A percentile compares a stretch with the other conserved stretches of the same genome.
Evolutionary conservation across 2,797 vertebrate species (phyloP).

Genomic region (Zonotrichia albicollis): DNA sequence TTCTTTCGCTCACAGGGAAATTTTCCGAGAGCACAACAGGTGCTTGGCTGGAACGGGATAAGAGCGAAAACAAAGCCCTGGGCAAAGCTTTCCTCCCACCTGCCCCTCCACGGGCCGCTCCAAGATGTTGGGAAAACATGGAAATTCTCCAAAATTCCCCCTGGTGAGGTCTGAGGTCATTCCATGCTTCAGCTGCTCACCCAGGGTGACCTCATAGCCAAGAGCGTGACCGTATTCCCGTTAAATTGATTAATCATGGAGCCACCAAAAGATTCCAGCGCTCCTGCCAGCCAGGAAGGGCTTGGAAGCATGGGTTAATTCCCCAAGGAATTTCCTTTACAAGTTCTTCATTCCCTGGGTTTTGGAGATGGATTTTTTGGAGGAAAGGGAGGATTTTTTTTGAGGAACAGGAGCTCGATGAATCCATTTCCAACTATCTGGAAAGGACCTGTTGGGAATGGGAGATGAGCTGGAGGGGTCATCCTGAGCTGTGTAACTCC

Average conservation of each 20-base stretch:
- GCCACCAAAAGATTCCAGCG: not conserved
- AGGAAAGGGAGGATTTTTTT: no score
- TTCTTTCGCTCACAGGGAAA: rapidly evolving
- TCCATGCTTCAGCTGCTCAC: slow-evolving; percentile 32
- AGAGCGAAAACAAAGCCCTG: not conserved
- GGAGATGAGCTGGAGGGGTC: no score
- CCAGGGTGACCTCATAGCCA: slow-evolving; percentile 55
- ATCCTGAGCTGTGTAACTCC: no score
- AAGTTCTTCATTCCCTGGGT: not conserved
- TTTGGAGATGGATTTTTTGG: not conserved
- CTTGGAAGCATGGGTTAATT: not conserved
- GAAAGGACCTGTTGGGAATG: no score
- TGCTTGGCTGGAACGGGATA: not conserved
- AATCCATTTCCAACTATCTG: no score
- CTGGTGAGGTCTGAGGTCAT: not conserved
- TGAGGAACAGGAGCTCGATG: no score
- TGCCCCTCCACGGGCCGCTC: not conserved
- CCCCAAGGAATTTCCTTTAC: not conserved
- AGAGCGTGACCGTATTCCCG: not conserved
- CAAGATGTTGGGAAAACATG: not conserved
- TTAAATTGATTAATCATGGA: slow-evolving; percentile 36
- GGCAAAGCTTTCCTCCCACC: not conserved
- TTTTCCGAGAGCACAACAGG: not conserved
- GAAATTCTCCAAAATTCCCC: not conserved
- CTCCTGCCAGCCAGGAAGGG: not conserved